Evolutionary conservation across 2,888 invertebrate species (phyloP), one percentile per base, ranked within the genome.

Genomic region (Tenthredo distinguenda): DNA sequence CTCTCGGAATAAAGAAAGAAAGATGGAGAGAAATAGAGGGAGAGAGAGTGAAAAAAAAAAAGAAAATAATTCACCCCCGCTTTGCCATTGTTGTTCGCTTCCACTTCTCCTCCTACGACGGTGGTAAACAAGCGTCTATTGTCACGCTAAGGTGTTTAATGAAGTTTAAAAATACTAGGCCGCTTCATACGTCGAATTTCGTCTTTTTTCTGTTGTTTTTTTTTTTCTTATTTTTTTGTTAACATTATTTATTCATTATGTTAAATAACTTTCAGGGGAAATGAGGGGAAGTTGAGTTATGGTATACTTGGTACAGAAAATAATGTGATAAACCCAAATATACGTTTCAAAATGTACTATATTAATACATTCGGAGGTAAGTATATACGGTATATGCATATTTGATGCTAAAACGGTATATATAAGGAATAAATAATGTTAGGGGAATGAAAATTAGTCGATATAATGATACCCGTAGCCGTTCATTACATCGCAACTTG

Each of bases 81-180:
- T 65, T 62, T 2, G 18, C 77, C 55, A 55, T 77, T 77, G 77
- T 77, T 77, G 77, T 77, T 55, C 77, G 34, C 26, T 31, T 55
- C 55, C 31, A 77, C 77, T 31, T 34, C 77, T 40, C 31, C 43
- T 31, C 55, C 31, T 34, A 50, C 77, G 31, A 50, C 31, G 31
- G 40, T 47, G 55, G 37, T 55, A 77, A 77, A 77, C 77, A 50
- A 77, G 50, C 81, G 81, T 81, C 62, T 40, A 62, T 81, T 81
- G 81, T 81, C 81, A 77, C 77, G 77, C 77, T 31, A 77, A 50
- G 50, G 72, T 74, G 72, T 77, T 37, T 55, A 77, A 77, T 77
- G 50, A 77, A 77, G 50, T 77, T 40, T 31, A 77, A 55, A 55
- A 77, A 77, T 50, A 74, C 74, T 68, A 34, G 34, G 34, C 68